A percentile compares a stretch with the other conserved stretches of the same genome.
Evolutionary conservation across 92 coral and sea anemone genomes (phyloP).

Genomic region (Bergia sp.): DNA sequence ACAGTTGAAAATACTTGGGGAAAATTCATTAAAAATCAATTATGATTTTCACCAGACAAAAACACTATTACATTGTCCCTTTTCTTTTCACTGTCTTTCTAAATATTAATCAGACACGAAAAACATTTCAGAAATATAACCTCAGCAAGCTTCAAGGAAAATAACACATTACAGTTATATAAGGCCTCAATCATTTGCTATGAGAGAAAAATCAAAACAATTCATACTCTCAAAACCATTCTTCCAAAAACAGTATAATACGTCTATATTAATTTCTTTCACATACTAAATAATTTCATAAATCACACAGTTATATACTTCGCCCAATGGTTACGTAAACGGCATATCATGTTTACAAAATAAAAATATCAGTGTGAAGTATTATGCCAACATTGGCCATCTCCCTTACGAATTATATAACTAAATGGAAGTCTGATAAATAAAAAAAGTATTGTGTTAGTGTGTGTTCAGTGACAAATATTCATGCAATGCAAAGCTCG

Average conservation of each 20-base stretch:
- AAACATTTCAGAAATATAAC: neutral
- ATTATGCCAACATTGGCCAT: neutral
- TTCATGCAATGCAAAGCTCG: neutral
- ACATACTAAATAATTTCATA: neutral
- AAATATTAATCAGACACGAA: neutral
- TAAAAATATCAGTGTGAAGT: neutral
- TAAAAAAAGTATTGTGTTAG: neutral
- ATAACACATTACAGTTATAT: neutral
- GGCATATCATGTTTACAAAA: neutral
- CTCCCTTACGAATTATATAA: neutral
- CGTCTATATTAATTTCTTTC: neutral
- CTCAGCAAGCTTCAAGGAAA: neutral
- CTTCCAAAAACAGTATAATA: neutral
- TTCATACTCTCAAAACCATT: neutral
- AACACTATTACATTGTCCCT: neutral
- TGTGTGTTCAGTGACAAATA: neutral
- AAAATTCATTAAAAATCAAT: constrained; percentile 36
- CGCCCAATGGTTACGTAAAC: neutral
- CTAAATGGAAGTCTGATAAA: too few relatives aligned
- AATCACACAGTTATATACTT: neutral
- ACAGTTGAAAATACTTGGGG: constrained; percentile 2
- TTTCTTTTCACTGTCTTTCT: neutral
- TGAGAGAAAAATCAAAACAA: neutral
- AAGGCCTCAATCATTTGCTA: neutral
- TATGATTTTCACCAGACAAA: neutral